Conservation (phyloP, 2,888 invertebrate genomes). For the Catocala sponsa region DNA sequence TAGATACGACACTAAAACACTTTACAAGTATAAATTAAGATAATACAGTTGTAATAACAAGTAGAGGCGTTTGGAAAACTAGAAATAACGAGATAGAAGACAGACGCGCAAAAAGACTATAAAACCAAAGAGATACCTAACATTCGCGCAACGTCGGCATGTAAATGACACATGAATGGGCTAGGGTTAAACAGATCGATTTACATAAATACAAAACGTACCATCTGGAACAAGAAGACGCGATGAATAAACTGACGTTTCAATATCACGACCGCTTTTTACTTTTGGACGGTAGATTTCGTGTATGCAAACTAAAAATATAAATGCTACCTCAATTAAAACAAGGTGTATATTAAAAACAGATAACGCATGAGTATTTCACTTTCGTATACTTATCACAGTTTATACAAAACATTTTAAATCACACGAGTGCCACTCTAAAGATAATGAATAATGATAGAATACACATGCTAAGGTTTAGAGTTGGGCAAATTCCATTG, state of each 20-base stretch:
- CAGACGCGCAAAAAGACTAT: slow-evolving; percentile 45
- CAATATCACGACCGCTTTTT: slow-evolving; percentile 28
- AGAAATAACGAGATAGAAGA: slow-evolving; percentile 49
- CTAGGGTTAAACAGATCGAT: slow-evolving; percentile 48
- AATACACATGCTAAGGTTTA: slow-evolving; percentile 49
- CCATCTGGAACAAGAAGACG: slow-evolving; percentile 39
- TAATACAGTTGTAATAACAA: slow-evolving; percentile 48
- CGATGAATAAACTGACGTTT: slow-evolving; percentile 30
- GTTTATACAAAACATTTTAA: slow-evolving; percentile 44
- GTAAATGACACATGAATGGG: slow-evolving; percentile 60
- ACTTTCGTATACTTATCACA: slow-evolving; percentile 39
- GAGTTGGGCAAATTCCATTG: slow-evolving; percentile 65
- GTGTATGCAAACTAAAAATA: slow-evolving; percentile 19
- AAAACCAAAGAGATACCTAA: slow-evolving; percentile 34
- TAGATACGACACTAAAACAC: slow-evolving; percentile 59
- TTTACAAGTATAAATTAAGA: slow-evolving; percentile 56
- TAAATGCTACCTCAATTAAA: slow-evolving; percentile 24
- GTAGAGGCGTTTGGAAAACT: slow-evolving; percentile 42
- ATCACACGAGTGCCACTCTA: slow-evolving; percentile 40
- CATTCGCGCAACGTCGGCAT: slow-evolving; percentile 34
- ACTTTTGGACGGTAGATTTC: slow-evolving; percentile 15
- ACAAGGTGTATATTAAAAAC: slow-evolving; percentile 22
- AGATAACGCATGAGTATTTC: slow-evolving; percentile 35
- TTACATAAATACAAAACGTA: slow-evolving; percentile 51
- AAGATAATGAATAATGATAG: slow-evolving; percentile 45